Base-by-base conservation (phyloP, 2,797 vertebrate genomes). In the Sebastes steindachneri region DNA sequence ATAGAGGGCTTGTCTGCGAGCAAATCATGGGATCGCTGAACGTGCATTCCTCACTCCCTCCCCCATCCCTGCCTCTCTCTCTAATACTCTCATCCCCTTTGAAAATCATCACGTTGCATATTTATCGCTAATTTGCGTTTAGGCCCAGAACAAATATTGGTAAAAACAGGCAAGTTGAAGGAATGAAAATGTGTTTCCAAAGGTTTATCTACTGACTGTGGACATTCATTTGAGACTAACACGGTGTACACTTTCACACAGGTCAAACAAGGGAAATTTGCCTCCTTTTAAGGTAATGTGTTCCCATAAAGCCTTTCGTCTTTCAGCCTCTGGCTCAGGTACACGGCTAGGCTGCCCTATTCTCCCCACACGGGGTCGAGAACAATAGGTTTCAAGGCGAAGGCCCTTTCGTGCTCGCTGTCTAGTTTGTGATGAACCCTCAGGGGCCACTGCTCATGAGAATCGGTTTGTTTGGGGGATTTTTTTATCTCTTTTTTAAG, bases 1-100 rank as follows among this genome's bases (percentile, higher is more conserved):
- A 88, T 79, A 90, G 80, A 94, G 82, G 73, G 82, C 82, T 84
- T 86, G 86, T 93, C 88, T 93, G 88, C 77, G 31, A 89, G 89
- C 86, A 86, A 92, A 95, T 96, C 95, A 95, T 84, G 92, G 91
- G 95, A 93, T 90, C 84, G 63, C 86, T 94, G 80, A 76, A 89
- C 73, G 80, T 81, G 86, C 94, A 94, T 95, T 95, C 94, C 87
- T 92, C 73, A 55, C 25, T 73, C 79, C 81, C 87, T 79, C 87
- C 77, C 88, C 82, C 88, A 83, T 70, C 33, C 28, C 55, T 29
- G 35, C 55, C 57, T 63, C 60, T 64, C 57, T 31, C 71, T 55
- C 29, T 72, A 67, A 64, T 60, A 76, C 82, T 75, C 69, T 78
- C 51, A 74, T 55, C 78, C 71, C 19, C 51, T 83, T 79, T 76